A percentile compares a stretch with the other conserved stretches of the same genome.
Evolutionary conservation across 1,140 invertebrate species (phyloP).

Genomic region (Aricia agestis): DNA sequence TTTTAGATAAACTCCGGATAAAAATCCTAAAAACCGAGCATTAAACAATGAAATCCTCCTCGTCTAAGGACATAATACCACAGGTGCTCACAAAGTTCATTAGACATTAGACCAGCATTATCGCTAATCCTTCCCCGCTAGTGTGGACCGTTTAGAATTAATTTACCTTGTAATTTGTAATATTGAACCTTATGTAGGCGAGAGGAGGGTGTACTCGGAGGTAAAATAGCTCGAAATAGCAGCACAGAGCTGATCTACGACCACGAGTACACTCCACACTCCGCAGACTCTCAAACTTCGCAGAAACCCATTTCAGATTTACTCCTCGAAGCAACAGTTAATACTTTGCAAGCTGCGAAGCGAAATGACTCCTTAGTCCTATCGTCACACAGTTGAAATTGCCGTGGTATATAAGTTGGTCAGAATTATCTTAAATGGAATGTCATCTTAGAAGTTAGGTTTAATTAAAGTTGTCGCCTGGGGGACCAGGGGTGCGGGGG

Average conservation of each 20-base stretch:
- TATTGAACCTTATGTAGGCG: too few relatives aligned
- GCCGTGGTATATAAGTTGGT: conserved; percentile 24
- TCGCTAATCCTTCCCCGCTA: too few relatives aligned
- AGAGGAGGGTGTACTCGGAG: too few relatives aligned
- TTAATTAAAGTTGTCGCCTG: conserved; percentile 60
- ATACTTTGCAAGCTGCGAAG: conserved; percentile 17
- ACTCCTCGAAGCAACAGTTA: conserved; percentile 39
- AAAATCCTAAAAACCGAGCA: too few relatives aligned
- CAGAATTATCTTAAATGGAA: conserved; percentile 51
- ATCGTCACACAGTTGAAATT: conserved; percentile 29
- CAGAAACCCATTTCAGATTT: conserved; percentile 11
- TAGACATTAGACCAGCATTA: too few relatives aligned
- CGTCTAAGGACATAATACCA: too few relatives aligned
- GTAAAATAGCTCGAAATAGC: not conserved
- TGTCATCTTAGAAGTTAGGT: conserved; percentile 62
- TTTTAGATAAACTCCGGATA: too few relatives aligned
- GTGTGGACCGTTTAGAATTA: too few relatives aligned
- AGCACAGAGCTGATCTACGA: not conserved
- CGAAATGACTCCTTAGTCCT: conserved; percentile 19
- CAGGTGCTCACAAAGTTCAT: too few relatives aligned
- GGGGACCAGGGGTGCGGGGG: conserved; percentile 14
- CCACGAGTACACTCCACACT: not conserved
- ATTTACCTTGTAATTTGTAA: too few relatives aligned
- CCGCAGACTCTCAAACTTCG: conserved; percentile 1
- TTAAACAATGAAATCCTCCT: too few relatives aligned